These are phyloP conservation scores for Acanthaster planci DNA, from an alignment of 35 echinoderm and acorn worm species.

Conservation along the genomic window DNA sequence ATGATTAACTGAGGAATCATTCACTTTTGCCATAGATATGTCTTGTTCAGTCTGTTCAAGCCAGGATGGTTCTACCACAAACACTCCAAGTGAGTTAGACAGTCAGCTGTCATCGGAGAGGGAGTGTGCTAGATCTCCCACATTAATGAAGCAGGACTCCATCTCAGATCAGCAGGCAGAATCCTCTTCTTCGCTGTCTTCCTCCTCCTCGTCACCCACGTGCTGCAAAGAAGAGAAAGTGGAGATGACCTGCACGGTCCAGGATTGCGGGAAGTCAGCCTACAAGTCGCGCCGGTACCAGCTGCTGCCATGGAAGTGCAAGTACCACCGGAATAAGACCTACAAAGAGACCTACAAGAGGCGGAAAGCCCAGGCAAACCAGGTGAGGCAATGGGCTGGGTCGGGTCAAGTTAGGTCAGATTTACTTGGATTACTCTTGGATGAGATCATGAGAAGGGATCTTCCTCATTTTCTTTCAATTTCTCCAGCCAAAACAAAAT, in stretches of 20 bases:
- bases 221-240: neutral
- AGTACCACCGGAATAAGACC: constrained; percentile 52
- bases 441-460: too few species aligned
- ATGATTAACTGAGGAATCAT: too few species aligned
- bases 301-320: constrained; percentile 51
- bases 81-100: too few species aligned
- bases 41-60: too few species aligned
- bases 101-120: too few species aligned
- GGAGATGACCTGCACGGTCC: neutral
- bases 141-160: neutral
- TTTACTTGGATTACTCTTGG: too few species aligned
- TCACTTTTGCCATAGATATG: too few species aligned
- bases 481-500: too few species aligned
- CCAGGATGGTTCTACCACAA: too few species aligned
- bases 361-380: constrained; percentile 21
- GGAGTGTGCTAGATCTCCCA: too few species aligned
- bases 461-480: too few species aligned
- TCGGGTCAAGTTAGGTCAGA: too few species aligned
- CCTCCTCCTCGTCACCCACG: neutral
- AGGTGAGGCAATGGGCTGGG: neutral
- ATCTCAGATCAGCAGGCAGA: neutral
- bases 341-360: constrained; percentile 51
- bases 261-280: neutral
- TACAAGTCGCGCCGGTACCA: constrained; percentile 18
- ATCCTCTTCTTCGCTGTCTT: neutral